These are phyloP conservation scores for Eulithis testata DNA, from an alignment of 2,888 invertebrate species.

Conservation along the genomic window DNA sequence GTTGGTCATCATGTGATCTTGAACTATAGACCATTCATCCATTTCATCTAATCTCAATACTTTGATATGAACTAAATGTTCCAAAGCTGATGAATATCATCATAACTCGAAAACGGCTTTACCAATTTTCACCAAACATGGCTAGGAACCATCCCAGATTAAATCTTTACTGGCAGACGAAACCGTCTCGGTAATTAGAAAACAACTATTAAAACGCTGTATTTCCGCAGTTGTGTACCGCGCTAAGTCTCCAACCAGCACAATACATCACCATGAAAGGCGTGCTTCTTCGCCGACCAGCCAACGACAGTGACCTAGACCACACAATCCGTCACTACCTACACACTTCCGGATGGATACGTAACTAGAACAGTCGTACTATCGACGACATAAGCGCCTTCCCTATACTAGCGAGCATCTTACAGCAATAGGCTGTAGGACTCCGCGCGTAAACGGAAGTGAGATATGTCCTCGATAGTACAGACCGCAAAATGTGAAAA, in stretches of 20 bases:
- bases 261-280: conserved; percentile 96
- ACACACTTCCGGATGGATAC: conserved; percentile 74
- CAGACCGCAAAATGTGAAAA: background rate
- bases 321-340: conserved; percentile 69
- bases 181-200: no score
- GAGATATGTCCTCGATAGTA: conserved; percentile 30
- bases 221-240: conserved; percentile 86
- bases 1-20: no score
- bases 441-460: conserved; percentile 8
- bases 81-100: no score
- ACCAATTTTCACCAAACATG: no score
- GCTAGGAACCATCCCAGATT: no score
- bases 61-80: no score
- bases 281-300: conserved; percentile 89
- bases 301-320: conserved; percentile 67
- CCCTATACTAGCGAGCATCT: conserved; percentile 32
- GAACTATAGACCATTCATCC: no score
- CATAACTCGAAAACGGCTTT: no score
- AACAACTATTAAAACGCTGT: no score
- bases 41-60: no score
- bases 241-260: conserved; percentile 92
- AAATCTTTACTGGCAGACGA: no score
- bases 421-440: conserved; percentile 25
- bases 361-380: conserved; percentile 56
- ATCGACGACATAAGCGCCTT: conserved; percentile 32